Conservation (phyloP, 1,140 invertebrate species). For the Ladona fulva region DNA sequence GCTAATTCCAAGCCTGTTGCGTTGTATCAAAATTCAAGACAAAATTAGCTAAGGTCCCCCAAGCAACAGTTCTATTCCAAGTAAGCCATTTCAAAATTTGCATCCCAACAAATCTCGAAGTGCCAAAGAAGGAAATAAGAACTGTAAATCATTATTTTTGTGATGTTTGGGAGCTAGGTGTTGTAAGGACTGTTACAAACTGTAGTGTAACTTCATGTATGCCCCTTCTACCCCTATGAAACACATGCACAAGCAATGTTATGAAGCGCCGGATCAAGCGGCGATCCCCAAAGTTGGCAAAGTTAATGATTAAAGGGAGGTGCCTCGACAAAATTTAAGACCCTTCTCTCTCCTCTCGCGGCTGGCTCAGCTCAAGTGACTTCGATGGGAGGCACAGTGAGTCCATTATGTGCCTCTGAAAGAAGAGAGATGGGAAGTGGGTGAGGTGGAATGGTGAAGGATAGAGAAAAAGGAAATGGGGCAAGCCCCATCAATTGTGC, state of each 20-base stretch:
- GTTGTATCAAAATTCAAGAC: too few species aligned
- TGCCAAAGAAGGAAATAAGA: too few species aligned
- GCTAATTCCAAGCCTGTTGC: too few species aligned
- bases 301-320: neutral
- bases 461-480: neutral
- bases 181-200: too few species aligned
- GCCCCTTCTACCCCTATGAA: neutral
- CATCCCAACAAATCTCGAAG: too few species aligned
- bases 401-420: neutral
- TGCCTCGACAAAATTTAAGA: neutral
- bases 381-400: neutral
- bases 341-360: neutral
- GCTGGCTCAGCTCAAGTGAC: slow-evolving; percentile 1
- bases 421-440: neutral
- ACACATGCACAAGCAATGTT: neutral
- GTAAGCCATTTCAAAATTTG: too few species aligned
- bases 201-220: too few species aligned
- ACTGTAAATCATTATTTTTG: too few species aligned
- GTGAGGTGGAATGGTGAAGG: neutral
- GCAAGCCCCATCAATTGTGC: neutral
- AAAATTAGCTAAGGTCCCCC: too few species aligned
- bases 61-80: too few species aligned
- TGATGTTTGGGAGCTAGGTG: too few species aligned
- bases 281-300: neutral
- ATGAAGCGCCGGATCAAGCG: neutral